Evolutionary conservation across 2,113 vertebrate species (phyloP), one percentile per base, ranked within the genome.

Genomic region (Haliaeetus leucogaster): DNA sequence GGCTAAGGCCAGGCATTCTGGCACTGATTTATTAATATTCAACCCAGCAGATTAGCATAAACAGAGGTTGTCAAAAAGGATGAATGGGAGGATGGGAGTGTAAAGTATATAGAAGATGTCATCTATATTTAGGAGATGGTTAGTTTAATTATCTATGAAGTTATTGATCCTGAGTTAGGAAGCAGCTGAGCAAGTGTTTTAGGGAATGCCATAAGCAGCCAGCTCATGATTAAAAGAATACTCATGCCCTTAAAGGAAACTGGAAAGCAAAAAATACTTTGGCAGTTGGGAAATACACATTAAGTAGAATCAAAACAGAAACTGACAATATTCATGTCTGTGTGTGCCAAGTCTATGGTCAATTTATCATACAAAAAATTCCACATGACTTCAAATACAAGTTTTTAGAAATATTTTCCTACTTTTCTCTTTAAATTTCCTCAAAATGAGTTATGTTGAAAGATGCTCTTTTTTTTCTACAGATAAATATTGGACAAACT

Each of bases 131-230:
- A 83, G 72, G 78, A 91, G 45, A 40, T 87, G 55, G 71, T 82
- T 91, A 91, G 81, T 88, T 95, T 93, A 92, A 91, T 78, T 67
- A 79, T 55, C 91, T 93, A 47, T 47, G 62, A 95, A 95, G 61
- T 27, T 87, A 97, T 80, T 74, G 53, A 90, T 94, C 66, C 16
- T 11, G 52, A 83, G 42, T 86, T 18, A 88, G 82, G 47, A 82
- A 86, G 78, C 68, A 73, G 43, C 63, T 52, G 80, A 92, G 32
- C 38, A 84, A 87, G 16, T 76, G 77, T 45, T 89, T 58, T 73
- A 79, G 48, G 42, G 38, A 94, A 91, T 11, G 30, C 16, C 74
- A 8, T 11, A 16, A 82, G 62, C 45, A 70, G 79, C 42, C 78
- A 93, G 53, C 45, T 79, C 2, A 0, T 77, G 43, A 89, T 67